phyloP scores from a whole-genome alignment of 2,113 vertebrate species.

The Anhinga rufa region DNA sequence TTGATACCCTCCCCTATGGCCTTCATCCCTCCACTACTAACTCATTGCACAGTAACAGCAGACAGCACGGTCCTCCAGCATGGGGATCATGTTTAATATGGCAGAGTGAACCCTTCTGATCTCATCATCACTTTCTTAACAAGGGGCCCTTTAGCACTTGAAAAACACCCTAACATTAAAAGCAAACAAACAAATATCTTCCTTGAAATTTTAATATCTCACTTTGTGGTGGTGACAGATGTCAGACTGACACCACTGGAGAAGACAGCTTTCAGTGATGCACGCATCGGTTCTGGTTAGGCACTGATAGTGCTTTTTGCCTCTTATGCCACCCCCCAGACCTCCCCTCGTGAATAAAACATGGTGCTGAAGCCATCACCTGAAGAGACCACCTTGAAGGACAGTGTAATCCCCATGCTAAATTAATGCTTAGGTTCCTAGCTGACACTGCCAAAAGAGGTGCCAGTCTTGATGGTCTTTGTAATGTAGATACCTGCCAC shows the following conservation, averaged over 20 bases:
- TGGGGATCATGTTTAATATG: neutral
- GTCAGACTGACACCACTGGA: neutral
- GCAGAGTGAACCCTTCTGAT: neutral
- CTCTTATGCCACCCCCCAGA: neutral
- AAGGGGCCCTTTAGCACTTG: neutral
- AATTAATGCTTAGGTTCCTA: conserved; percentile 26
- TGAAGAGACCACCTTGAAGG: conserved; percentile 53
- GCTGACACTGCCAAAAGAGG: conserved; percentile 38
- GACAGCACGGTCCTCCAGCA: neutral
- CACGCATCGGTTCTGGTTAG: neutral
- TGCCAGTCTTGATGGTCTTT: conserved; percentile 49
- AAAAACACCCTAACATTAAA: neutral
- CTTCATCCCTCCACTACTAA: neutral
- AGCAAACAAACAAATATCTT: neutral
- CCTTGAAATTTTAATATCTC: neutral
- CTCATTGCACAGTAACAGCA: neutral
- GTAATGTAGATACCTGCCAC: conserved; percentile 54
- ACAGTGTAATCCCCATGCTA: conserved; percentile 17
- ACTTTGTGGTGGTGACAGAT: neutral
- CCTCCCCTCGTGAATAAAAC: neutral
- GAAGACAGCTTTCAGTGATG: neutral
- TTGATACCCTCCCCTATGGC: neutral
- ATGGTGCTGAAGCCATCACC: neutral
- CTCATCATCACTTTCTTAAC: neutral
- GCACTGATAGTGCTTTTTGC: neutral